Base-by-base conservation (phyloP, 2,888 invertebrate genomes). In the Sussaba pulchella region DNA sequence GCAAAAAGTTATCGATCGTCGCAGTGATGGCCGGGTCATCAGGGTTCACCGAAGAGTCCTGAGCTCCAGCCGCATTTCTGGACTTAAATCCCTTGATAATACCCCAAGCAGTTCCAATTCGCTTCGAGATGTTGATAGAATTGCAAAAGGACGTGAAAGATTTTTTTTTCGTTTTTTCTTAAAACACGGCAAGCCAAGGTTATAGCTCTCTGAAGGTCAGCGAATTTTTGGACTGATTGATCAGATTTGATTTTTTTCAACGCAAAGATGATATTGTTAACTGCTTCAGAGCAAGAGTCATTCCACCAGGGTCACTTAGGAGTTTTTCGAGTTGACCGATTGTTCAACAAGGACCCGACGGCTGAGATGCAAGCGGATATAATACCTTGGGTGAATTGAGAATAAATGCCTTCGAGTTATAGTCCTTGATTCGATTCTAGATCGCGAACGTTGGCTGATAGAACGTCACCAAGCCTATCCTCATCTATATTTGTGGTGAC, bases 41-140 rank as follows among this genome's bases (percentile, higher is more conserved):
- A n/a, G 0, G 54, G 26, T n/a, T n/a, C 24, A 1, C 31, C 2
- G 31, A n/a, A 6, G 6, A 26, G 26, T 26, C 26, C 26, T 6
- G 26, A n/a, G 10, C 2, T n/a, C 43, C 31, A 6, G 31, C 31
- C 6, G 31, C 31, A 31, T 31, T 31, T 31, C 6, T 5, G 6
- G 4, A 31, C 6, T 31, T 31, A 6, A 31, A 31, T 31, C 31
- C 31, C 6, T 31, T 31, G 31, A 31, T 6, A 31, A 31, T 31
- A 6, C 31, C 31, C 31, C 31, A 31, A 6, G 31, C 31, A 6
- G 31, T 31, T 6, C 6, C 6, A 31, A 47, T 47, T 5, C 14
- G 47, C 47, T 14, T 47, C 14, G n/a, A n/a, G 47, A n/a, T n/a
- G 6, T 47, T 47, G 47, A 47, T 47, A 6, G 47, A 47, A 17